Evolutionary conservation across 2,113 vertebrate genomes (phyloP).

Genomic region (Strix uralensis): DNA sequence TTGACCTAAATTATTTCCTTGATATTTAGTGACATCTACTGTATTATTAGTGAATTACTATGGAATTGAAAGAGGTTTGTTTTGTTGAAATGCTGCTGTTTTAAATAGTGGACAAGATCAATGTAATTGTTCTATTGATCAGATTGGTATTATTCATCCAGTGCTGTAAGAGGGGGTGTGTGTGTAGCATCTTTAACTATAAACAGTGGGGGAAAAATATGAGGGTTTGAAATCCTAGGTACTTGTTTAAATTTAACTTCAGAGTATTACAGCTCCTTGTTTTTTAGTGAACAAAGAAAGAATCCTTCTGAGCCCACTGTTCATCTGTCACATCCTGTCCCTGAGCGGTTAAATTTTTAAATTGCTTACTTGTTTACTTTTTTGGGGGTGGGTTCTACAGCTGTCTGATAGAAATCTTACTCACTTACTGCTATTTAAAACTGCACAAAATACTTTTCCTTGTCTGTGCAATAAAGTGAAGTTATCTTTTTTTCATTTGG

Average conservation of each 20-base stretch:
- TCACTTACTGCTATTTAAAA: background rate
- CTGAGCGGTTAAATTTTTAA: background rate
- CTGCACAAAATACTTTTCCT: background rate
- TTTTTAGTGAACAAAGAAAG: background rate
- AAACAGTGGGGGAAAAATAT: background rate
- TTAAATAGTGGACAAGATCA: background rate
- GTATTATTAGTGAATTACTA: slow-evolving; percentile 59
- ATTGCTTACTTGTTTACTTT: background rate
- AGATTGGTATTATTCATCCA: background rate
- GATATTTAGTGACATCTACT: slow-evolving; percentile 74
- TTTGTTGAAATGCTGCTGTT: background rate
- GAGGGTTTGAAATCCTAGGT: background rate
- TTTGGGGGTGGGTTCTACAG: background rate
- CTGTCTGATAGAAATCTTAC: background rate
- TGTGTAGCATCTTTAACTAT: background rate
- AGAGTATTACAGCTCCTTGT: background rate
- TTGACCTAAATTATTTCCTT: slow-evolving; percentile 49
- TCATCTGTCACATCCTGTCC: background rate
- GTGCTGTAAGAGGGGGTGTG: background rate
- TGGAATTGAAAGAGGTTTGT: background rate
- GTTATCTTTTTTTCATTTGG: background rate
- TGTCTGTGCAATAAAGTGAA: background rate
- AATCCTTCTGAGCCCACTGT: background rate
- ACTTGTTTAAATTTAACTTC: background rate
- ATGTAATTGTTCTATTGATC: background rate